A percentile compares a stretch with the other conserved stretches of the same genome.
Conservation (phyloP, 2,113 vertebrate genomes). For the Castor canadensis region DNA sequence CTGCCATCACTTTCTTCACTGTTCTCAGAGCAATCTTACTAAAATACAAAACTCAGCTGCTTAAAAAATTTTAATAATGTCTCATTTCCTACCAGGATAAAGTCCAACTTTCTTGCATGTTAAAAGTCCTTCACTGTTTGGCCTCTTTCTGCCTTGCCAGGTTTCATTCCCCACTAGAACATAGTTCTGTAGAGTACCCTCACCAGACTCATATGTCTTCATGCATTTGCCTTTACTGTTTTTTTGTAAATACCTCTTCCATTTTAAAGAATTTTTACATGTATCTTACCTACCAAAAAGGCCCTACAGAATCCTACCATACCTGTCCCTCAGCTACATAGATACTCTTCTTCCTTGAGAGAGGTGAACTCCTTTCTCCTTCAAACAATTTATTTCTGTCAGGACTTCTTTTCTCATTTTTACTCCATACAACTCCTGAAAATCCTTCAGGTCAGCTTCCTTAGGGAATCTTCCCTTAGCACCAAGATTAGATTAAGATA, state of each 20-base stretch:
- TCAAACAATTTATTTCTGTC: neutral
- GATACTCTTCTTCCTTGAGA: neutral
- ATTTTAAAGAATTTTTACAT: neutral
- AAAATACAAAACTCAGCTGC: neutral
- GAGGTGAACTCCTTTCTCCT: neutral
- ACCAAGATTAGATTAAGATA: constrained; percentile 27
- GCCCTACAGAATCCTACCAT: neutral
- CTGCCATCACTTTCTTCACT: neutral
- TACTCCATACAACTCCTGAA: neutral
- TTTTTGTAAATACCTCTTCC: neutral
- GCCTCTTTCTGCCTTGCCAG: neutral
- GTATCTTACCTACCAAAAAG: neutral
- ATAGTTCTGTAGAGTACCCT: neutral
- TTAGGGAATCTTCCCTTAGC: neutral
- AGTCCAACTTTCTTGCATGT: neutral
- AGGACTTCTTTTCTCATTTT: neutral
- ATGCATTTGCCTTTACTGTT: neutral
- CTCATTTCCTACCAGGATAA: neutral
- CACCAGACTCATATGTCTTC: neutral
- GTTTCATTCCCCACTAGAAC: neutral
- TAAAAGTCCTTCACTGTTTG: neutral
- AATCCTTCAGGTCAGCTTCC: neutral
- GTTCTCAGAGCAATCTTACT: neutral
- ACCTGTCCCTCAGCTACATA: neutral
- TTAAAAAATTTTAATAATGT: constrained; percentile 20